Base-by-base conservation (phyloP, 92 coral and sea anemone species). In the Heliopora coerulea region DNA sequence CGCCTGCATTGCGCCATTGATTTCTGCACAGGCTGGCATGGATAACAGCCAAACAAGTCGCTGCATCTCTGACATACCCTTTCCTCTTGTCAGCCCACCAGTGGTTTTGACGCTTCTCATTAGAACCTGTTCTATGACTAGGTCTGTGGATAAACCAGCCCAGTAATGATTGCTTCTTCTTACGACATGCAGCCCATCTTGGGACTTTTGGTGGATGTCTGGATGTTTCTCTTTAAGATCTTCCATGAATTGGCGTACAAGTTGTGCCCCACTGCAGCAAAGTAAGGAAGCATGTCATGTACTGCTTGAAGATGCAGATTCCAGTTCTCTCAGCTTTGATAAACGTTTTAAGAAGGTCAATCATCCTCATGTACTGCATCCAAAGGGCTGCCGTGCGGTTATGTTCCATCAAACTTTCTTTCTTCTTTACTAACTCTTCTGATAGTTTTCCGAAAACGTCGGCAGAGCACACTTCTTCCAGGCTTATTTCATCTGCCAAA, bases 21-120 rank as follows among this genome's bases (percentile, higher is more conserved):
- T n/a, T n/a, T n/a, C n/a, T n/a, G n/a, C n/a, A n/a, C n/a, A n/a
- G n/a, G n/a, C n/a, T n/a, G n/a, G n/a, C n/a, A n/a, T n/a, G n/a
- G n/a, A n/a, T n/a, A n/a, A n/a, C n/a, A n/a, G n/a, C n/a, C n/a
- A n/a, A n/a, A n/a, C n/a, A n/a, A n/a, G n/a, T n/a, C n/a, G n/a
- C n/a, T n/a, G n/a, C n/a, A n/a, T 37, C 67, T 80, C 84, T 0
- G 80, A 72, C 13, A 80, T 46, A 0, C 84, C 80, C 13, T 73
- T 72, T 59, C 84, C 84, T 73, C 84, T 72, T 2, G 80, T 80
- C 14, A 80, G 80, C n/a, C 80, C 84, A 52, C 83, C 83, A 42
- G 80, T 50, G n/a, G 65, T 62, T 62, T 73, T 73, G 50, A 81
- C 29, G 17, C 74, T 60, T 33, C 81, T 32, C 85, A 81, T 81